phyloP scores from a whole-genome alignment of 2,113 vertebrate genomes.

The Hystrix brachyura region DNA sequence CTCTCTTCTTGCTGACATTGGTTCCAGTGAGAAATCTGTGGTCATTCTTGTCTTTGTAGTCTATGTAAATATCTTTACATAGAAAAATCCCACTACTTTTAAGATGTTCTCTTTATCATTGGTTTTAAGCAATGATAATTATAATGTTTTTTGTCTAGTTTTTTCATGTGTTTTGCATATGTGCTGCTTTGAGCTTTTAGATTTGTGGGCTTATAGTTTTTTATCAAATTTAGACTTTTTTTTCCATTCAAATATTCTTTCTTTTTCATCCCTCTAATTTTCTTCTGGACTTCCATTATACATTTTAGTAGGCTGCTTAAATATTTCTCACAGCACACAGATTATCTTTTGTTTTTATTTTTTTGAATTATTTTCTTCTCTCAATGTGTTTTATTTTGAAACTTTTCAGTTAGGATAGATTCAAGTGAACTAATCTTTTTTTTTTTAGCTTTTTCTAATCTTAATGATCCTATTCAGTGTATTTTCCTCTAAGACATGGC shows the following conservation, averaged over 20 bases:
- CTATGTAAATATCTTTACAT: neutral
- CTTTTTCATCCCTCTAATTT: neutral
- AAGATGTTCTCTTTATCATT: neutral
- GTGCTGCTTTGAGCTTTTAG: neutral
- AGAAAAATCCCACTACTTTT: neutral
- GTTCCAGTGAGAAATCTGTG: neutral
- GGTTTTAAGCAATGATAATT: neutral
- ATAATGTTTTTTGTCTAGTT: neutral
- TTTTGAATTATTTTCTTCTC: neutral
- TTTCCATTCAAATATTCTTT: neutral
- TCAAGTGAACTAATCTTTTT: neutral
- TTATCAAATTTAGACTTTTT: slow-evolving; percentile 4
- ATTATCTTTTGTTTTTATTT: accelerated
- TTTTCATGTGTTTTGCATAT: neutral
- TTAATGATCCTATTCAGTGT: neutral
- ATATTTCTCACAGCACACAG: neutral
- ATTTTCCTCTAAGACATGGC: neutral
- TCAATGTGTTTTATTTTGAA: slow-evolving; percentile 20
- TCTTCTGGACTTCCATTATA: neutral
- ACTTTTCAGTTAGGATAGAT: neutral
- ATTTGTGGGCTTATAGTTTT: slow-evolving; percentile 1
- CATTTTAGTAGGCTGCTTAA: neutral
- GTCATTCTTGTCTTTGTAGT: neutral
- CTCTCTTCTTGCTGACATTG: neutral
- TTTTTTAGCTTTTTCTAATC: neutral